Evolutionary conservation across 64 coral and sea anemone genomes (phyloP).

Genomic region (Porites lutea): DNA sequence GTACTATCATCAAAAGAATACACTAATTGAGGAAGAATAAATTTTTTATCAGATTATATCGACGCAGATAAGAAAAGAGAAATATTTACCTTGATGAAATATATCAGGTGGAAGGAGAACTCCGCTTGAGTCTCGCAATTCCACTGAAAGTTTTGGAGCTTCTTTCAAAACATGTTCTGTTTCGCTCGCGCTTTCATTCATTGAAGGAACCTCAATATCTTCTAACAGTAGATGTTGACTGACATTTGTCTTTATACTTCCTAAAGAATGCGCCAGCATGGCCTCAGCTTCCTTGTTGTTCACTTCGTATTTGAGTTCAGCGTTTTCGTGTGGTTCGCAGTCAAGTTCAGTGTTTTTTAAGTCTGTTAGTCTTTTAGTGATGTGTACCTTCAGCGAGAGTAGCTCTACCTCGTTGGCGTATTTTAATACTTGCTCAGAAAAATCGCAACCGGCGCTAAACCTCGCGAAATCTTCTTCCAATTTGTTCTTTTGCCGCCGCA

Average conservation of each 20-base stretch:
- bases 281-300: slow-evolving; percentile 80
- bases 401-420: slow-evolving; percentile 90
- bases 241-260: slow-evolving; percentile 64
- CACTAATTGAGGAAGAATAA: too few relatives aligned
- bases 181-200: slow-evolving; percentile 18
- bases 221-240: slow-evolving; percentile 10
- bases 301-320: slow-evolving; percentile 74
- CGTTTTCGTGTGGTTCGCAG: slow-evolving; percentile 71
- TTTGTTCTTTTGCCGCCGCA: slow-evolving; percentile 64
- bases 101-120: slow-evolving; percentile 8
- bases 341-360: slow-evolving; percentile 62
- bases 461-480: slow-evolving; percentile 62
- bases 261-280: slow-evolving; percentile 69
- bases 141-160: slow-evolving; percentile 21
- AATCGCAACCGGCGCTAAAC: slow-evolving; percentile 82
- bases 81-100: slow-evolving; percentile 39
- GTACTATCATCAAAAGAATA: too few relatives aligned
- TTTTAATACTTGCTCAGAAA: slow-evolving; percentile 81
- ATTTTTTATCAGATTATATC: background rate
- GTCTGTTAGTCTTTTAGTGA: slow-evolving; percentile 71
- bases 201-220: background rate
- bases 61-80: background rate
- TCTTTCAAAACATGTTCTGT: background rate
- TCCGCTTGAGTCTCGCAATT: slow-evolving; percentile 37
- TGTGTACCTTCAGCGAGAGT: slow-evolving; percentile 60